These are phyloP conservation scores for Vireo griseus DNA, from an alignment of 2,797 vertebrate genomes.

Conservation along the genomic window DNA sequence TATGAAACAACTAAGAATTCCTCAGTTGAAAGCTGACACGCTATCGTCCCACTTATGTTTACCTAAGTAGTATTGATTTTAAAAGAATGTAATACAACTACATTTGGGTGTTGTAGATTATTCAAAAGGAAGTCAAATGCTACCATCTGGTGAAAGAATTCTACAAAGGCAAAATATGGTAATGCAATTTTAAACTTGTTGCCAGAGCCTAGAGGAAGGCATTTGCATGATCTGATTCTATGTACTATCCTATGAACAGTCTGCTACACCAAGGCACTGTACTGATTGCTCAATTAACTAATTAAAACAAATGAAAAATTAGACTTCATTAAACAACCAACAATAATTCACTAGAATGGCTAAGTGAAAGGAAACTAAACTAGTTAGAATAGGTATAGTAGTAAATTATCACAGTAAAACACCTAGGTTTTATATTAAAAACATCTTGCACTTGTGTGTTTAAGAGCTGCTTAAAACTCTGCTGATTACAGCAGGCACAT, in stretches of 20 bases:
- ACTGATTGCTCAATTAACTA: neutral
- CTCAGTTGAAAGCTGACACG: neutral
- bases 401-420: neutral
- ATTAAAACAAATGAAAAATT: slow-evolving; percentile 3
- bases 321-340: neutral
- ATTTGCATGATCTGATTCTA: neutral
- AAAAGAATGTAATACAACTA: neutral
- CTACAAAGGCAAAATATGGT: neutral
- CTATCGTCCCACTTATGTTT: neutral
- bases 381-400: neutral
- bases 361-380: neutral
- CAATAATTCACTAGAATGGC: neutral
- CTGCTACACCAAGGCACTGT: neutral
- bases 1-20: neutral
- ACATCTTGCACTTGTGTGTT: neutral
- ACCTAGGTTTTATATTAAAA: neutral
- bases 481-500: neutral
- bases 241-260: neutral
- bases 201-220: neutral
- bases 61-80: neutral
- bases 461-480: neutral
- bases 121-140: neutral
- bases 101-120: neutral
- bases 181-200: neutral
- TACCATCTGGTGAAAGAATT: neutral